These are phyloP conservation scores for Electrona antarctica DNA, from an alignment of 2,113 vertebrate species.

Conservation along the genomic window DNA sequence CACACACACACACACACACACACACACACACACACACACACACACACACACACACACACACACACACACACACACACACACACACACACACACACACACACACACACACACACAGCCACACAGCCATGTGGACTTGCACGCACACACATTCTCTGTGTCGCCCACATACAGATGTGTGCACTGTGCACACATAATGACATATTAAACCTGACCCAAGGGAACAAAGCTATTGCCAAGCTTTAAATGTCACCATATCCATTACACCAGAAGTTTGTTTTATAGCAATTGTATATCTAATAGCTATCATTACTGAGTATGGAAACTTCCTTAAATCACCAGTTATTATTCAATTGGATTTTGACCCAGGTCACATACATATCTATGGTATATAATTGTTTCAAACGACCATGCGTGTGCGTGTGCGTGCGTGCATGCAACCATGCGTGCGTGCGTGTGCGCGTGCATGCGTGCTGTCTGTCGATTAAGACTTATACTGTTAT, in stretches of 20 bases:
- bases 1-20: constrained; percentile 11
- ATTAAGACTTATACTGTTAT: no score
- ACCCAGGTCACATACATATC: neutral
- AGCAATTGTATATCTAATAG: constrained; percentile 8
- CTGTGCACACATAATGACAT: no score
- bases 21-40: constrained; percentile 21
- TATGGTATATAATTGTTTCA: neutral
- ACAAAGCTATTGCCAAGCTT: neutral
- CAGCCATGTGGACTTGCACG: neutral
- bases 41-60: neutral
- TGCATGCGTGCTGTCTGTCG: neutral
- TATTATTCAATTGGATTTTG: neutral
- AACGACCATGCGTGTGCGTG: neutral
- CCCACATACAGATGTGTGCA: no score
- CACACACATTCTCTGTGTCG: no score
- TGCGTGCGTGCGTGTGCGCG: no score
- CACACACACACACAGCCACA: neutral
- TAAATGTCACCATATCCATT: neutral
- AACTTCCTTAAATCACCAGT: neutral
- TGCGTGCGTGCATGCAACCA: no score
- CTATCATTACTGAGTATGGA: constrained; percentile 12
- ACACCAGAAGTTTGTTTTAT: neutral
- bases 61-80: neutral
- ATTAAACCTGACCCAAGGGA: neutral
- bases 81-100: neutral